These are phyloP conservation scores for Geococcyx californianus DNA, from an alignment of 2,113 vertebrate genomes.

Conservation along the genomic window DNA sequence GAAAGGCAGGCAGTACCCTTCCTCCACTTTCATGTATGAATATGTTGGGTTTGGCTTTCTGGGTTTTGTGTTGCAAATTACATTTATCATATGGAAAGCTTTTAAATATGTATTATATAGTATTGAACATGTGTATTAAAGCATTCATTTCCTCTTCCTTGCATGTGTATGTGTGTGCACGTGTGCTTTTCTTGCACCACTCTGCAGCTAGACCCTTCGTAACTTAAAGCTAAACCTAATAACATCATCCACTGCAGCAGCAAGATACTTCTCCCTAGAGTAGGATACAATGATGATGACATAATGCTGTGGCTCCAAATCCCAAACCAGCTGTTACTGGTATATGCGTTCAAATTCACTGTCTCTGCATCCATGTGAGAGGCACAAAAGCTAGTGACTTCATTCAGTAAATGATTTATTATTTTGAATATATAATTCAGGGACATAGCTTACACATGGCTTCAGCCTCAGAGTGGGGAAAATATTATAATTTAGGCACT, in stretches of 20 bases:
- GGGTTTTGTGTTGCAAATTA: background rate
- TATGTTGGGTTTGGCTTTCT: background rate
- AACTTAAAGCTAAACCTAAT: conserved; percentile 1
- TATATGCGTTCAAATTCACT: conserved; percentile 22
- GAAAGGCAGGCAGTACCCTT: background rate
- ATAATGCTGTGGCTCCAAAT: conserved; percentile 46
- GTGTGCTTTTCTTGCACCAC: background rate
- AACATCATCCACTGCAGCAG: conserved; percentile 26
- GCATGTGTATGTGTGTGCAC: background rate
- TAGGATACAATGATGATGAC: conserved; percentile 15
- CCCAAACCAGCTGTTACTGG: conserved; percentile 59
- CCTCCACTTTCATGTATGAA: background rate
- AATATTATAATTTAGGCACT: background rate
- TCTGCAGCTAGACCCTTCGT: background rate
- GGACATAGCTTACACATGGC: background rate
- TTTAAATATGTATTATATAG: background rate
- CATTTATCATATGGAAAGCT: background rate
- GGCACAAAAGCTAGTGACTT: conserved; percentile 7
- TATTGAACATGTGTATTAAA: background rate
- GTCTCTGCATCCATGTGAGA: background rate
- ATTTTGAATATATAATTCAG: conserved; percentile 46
- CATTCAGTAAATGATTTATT: conserved; percentile 61
- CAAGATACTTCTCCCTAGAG: conserved; percentile 7
- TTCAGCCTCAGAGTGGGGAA: background rate
- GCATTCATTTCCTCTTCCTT: background rate